Percentiles rank a stretch among this genome's conserved stretches.
Conservation (phyloP, 1,140 invertebrate genomes). For the Lamellibrachia luymesi region DNA sequence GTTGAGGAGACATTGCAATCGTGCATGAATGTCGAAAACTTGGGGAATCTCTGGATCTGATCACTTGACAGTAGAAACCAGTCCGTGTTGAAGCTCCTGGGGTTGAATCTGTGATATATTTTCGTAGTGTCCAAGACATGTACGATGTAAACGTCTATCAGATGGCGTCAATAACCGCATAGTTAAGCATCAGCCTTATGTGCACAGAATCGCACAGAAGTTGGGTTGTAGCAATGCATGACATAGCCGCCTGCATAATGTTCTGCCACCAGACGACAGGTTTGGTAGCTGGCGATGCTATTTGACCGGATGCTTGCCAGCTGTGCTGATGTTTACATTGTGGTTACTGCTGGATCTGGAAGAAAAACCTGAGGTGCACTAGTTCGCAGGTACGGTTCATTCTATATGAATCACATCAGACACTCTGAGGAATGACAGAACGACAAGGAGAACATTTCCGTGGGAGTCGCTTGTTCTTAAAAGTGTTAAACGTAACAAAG, state of each 20-base stretch:
- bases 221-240: not conserved
- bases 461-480: too few species aligned
- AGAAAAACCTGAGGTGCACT: not conserved
- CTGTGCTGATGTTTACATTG: not conserved
- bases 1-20: not conserved
- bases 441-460: too few species aligned
- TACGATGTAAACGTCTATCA: not conserved
- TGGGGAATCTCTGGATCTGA: not conserved
- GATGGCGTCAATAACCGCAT: not conserved
- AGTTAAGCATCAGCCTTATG: not conserved
- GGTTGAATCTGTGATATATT: not conserved
- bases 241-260: too few species aligned
- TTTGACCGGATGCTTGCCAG: not conserved
- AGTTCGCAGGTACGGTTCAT: too few species aligned
- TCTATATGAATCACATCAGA: too few species aligned
- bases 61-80: too few species aligned
- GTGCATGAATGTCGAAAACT: not conserved
- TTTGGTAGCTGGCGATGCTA: not conserved
- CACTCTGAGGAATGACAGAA: too few species aligned
- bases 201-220: not conserved
- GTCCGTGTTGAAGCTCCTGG: not conserved
- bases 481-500: too few species aligned
- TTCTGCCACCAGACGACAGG: too few species aligned
- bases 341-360: not conserved
- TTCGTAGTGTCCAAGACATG: not conserved